A percentile compares a stretch with the other conserved stretches of the same genome.
phyloP scores from a whole-genome alignment of 1,140 invertebrate species.

The Oreohelix idahoensis region DNA sequence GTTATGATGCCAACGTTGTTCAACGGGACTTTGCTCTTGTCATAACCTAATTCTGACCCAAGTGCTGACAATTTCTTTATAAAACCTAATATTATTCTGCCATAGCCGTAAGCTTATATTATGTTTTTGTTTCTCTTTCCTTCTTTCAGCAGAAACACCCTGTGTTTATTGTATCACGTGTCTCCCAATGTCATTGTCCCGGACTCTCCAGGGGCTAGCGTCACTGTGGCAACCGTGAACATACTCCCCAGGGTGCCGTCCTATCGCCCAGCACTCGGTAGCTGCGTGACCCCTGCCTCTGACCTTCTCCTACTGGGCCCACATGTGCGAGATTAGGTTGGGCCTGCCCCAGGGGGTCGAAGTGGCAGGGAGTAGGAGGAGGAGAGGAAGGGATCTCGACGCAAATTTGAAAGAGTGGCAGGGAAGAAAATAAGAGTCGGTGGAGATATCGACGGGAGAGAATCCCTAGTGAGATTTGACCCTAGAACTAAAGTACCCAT shows the following conservation, averaged over 20 bases:
- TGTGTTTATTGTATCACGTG: background rate
- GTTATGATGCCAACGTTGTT: no score
- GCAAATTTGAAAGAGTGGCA: background rate
- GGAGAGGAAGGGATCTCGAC: background rate
- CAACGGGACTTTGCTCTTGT: no score
- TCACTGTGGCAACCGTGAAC: slow-evolving; percentile 40
- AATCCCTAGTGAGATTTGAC: slow-evolving; percentile 42
- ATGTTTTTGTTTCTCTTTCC: no score
- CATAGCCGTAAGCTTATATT: no score
- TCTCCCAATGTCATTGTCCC: slow-evolving; percentile 4
- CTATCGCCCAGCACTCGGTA: slow-evolving; percentile 20
- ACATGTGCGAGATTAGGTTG: slow-evolving; percentile 26
- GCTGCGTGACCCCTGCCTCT: slow-evolving; percentile 27
- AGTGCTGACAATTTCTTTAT: no score
- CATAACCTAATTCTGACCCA: no score
- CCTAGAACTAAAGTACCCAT: slow-evolving; percentile 28
- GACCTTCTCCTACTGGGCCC: slow-evolving; percentile 17
- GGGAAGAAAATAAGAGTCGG: background rate
- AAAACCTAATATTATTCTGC: no score
- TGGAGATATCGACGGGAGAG: slow-evolving; percentile 9
- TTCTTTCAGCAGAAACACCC: no score
- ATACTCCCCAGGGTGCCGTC: slow-evolving; percentile 33
- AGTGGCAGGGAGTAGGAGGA: background rate
- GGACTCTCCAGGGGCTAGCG: slow-evolving; percentile 28
- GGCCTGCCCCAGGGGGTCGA: slow-evolving; percentile 22